phyloP scores from a whole-genome alignment of 2,113 vertebrate species.

The Dryoscopus gambensis region DNA sequence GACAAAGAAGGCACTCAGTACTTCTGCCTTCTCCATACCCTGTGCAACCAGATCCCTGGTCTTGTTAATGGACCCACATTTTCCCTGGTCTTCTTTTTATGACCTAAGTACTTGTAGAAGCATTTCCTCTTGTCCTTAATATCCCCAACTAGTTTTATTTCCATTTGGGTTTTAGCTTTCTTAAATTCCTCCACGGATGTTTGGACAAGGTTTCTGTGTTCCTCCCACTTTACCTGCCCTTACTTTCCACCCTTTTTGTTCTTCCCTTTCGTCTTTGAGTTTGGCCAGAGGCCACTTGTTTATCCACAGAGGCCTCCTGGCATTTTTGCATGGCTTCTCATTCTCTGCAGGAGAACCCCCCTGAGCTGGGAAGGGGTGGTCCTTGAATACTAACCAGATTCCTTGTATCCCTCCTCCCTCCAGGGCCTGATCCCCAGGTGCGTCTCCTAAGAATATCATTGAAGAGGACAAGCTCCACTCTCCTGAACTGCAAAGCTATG shows the following conservation, averaged over 20 bases:
- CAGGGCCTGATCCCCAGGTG: background rate
- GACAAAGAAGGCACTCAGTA: background rate
- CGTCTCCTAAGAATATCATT: background rate
- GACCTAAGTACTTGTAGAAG: background rate
- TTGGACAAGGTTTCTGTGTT: background rate
- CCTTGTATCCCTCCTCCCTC: background rate
- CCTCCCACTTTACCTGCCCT: background rate
- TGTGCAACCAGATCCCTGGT: background rate
- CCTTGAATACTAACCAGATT: accelerated
- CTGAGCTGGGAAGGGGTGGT: background rate
- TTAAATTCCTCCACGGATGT: background rate
- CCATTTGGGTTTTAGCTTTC: background rate
- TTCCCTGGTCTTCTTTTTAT: background rate
- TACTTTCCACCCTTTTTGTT: background rate
- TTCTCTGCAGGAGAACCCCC: background rate
- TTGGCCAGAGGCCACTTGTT: background rate
- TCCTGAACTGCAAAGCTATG: background rate
- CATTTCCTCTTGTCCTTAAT: background rate
- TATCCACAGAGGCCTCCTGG: background rate
- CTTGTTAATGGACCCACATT: background rate
- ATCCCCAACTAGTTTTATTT: background rate
- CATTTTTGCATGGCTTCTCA: background rate
- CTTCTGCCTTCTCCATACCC: background rate
- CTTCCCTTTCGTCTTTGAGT: background rate
- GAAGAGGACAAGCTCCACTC: background rate